A percentile compares a stretch with the other conserved stretches of the same genome.
These are phyloP conservation scores for Corythoichthys intestinalis DNA, from an alignment of 2,113 vertebrate genomes.

Conservation along the genomic window DNA sequence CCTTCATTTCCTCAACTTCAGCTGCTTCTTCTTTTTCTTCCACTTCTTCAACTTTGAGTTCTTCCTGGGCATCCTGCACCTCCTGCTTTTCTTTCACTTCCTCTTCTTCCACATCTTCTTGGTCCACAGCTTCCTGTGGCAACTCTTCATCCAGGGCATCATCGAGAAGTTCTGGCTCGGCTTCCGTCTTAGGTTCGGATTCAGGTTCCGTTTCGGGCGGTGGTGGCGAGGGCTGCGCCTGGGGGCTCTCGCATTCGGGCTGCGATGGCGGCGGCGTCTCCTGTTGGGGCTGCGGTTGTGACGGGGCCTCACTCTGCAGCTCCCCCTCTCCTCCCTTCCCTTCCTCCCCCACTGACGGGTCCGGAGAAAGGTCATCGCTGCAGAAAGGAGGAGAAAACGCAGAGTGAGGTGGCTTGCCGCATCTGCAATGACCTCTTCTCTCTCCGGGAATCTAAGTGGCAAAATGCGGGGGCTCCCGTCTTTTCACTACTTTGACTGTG, in stretches of 20 bases:
- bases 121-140: background rate
- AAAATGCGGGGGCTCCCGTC: conserved; percentile 43
- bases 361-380: conserved; percentile 74
- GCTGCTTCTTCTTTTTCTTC: conserved; percentile 37
- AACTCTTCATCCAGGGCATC: conserved; percentile 18
- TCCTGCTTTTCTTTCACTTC: conserved; percentile 27
- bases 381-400: conserved; percentile 80
- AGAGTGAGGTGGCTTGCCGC: conserved; percentile 74
- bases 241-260: conserved; percentile 1
- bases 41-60: conserved; percentile 25
- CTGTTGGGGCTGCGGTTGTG: conserved; percentile 53
- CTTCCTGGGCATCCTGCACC: conserved; percentile 6
- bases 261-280: conserved; percentile 30
- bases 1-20: conserved; percentile 43
- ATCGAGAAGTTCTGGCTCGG: conserved; percentile 14
- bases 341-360: conserved; percentile 71
- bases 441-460: conserved; percentile 64
- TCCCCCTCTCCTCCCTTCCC: conserved; percentile 78
- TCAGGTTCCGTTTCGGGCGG: conserved; percentile 7
- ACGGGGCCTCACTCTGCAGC: conserved; percentile 73
- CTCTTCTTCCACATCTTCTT: conserved; percentile 32
- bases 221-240: background rate
- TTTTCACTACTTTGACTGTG: conserved; percentile 9
- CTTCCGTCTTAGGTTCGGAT: background rate
- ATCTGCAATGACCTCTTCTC: conserved; percentile 69